phyloP scores from a whole-genome alignment of 2,113 vertebrate species.

The Rissa tridactyla region DNA sequence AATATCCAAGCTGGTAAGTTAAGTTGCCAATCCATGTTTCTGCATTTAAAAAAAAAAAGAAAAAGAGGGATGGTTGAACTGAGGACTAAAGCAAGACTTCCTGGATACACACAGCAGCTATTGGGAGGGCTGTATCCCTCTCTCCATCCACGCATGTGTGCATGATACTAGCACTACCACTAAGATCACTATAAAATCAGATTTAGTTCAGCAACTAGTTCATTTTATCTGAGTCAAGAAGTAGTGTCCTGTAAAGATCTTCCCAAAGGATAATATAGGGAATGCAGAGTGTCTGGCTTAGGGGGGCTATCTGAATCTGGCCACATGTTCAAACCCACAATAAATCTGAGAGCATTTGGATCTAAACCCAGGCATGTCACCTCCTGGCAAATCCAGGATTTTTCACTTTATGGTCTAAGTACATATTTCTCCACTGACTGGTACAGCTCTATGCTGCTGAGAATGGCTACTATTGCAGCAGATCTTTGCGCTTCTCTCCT shows the following conservation, averaged over 20 bases:
- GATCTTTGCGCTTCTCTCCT: not conserved
- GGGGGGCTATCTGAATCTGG: not conserved
- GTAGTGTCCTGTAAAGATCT: not conserved
- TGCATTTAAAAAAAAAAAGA: not conserved
- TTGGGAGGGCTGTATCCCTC: not conserved
- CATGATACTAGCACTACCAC: not conserved
- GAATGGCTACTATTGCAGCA: not conserved
- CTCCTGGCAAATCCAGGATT: not conserved
- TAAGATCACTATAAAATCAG: not conserved
- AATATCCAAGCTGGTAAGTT: constrained; percentile 37
- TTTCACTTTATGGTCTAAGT: not conserved
- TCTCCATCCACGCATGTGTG: not conserved
- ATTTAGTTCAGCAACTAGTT: not conserved
- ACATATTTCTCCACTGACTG: not conserved
- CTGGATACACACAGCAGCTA: not conserved
- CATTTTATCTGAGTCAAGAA: not conserved
- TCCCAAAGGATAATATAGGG: not conserved
- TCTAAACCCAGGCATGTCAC: not conserved
- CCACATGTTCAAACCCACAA: not conserved
- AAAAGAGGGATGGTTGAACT: not conserved
- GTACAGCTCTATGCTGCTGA: not conserved
- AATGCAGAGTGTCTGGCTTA: not conserved
- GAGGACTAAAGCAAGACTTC: not conserved
- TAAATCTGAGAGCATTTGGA: not conserved
- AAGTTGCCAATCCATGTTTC: not conserved